Percentiles rank a stretch among this genome's conserved stretches.
Evolutionary conservation across 1,140 invertebrate genomes (phyloP).

Genomic region (Drosophila busckii): DNA sequence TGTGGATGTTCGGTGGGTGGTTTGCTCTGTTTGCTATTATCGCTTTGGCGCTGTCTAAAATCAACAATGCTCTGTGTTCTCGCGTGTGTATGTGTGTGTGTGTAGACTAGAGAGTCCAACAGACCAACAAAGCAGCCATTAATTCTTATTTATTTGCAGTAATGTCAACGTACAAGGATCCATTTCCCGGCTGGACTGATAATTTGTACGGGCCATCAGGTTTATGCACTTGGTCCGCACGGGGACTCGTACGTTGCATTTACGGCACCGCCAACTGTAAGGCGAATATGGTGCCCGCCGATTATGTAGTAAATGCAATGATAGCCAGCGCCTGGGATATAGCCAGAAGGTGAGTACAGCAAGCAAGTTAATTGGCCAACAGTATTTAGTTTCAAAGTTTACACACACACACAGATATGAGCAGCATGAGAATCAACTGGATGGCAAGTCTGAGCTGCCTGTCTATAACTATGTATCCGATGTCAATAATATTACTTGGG

Average conservation of each 20-base stretch:
- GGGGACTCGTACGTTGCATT: slow-evolving; percentile 85
- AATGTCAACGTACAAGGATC: slow-evolving; percentile 86
- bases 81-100: too few species aligned
- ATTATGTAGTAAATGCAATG: slow-evolving; percentile 87
- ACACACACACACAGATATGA: slow-evolving; percentile 27
- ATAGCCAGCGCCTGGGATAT: slow-evolving; percentile 87
- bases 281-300: slow-evolving; percentile 89
- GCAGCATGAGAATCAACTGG: slow-evolving; percentile 29
- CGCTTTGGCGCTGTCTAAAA: slow-evolving; percentile 63
- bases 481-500: slow-evolving; percentile 79
- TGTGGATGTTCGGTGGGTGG: neutral
- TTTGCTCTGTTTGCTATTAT: slow-evolving; percentile 40
- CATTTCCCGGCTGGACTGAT: slow-evolving; percentile 87
- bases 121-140: slow-evolving; percentile 62
- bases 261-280: slow-evolving; percentile 81
- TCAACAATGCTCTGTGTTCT: slow-evolving; percentile 48
- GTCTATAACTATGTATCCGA: slow-evolving; percentile 80
- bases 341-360: slow-evolving; percentile 71
- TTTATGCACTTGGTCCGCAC: slow-evolving; percentile 80
- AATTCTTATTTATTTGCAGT: slow-evolving; percentile 81
- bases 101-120: too few species aligned
- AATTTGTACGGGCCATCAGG: slow-evolving; percentile 89
- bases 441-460: slow-evolving; percentile 72
- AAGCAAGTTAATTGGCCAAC: neutral
- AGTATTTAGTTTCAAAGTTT: neutral